phyloP scores from a whole-genome alignment of 1,140 invertebrate genomes.

The Lasaia peninsularis region DNA sequence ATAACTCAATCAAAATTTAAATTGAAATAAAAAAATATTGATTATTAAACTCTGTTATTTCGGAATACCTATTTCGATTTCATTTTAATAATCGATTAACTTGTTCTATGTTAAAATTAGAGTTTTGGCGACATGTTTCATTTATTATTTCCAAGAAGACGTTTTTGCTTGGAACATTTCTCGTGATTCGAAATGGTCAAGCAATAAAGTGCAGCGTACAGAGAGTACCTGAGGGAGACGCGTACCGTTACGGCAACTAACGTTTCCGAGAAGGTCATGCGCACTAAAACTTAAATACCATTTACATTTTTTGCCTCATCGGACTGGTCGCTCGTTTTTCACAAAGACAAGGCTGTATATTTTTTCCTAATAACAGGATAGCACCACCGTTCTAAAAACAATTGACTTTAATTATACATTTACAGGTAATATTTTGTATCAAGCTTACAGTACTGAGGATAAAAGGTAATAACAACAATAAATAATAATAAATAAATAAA shows the following conservation, averaged over 20 bases:
- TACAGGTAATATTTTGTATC: background rate
- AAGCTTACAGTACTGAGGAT: too few species aligned
- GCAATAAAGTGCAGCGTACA: conserved; percentile 21
- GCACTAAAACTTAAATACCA: conserved; percentile 52
- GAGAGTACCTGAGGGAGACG: conserved; percentile 52
- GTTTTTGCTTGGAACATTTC: background rate
- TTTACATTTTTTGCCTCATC: conserved; percentile 56
- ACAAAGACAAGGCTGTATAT: conserved; percentile 37
- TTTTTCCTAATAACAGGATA: conserved; percentile 31
- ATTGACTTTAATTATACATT: background rate
- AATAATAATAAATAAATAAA: too few species aligned
- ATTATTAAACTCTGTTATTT: too few species aligned
- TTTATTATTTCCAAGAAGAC: too few species aligned
- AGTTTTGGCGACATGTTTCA: too few species aligned
- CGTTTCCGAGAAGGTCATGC: conserved; percentile 71
- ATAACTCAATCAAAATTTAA: too few species aligned
- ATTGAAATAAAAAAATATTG: too few species aligned
- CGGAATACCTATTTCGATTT: too few species aligned
- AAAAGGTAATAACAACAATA: too few species aligned
- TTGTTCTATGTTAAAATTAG: too few species aligned
- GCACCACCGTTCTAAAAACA: background rate
- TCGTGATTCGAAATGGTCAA: conserved; percentile 17
- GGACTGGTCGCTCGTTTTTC: conserved; percentile 29
- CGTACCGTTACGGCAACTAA: conserved; percentile 63
- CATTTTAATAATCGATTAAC: too few species aligned